These are phyloP conservation scores for Smutsia gigantea DNA, from an alignment of 2,797 vertebrate species.

Conservation along the genomic window DNA sequence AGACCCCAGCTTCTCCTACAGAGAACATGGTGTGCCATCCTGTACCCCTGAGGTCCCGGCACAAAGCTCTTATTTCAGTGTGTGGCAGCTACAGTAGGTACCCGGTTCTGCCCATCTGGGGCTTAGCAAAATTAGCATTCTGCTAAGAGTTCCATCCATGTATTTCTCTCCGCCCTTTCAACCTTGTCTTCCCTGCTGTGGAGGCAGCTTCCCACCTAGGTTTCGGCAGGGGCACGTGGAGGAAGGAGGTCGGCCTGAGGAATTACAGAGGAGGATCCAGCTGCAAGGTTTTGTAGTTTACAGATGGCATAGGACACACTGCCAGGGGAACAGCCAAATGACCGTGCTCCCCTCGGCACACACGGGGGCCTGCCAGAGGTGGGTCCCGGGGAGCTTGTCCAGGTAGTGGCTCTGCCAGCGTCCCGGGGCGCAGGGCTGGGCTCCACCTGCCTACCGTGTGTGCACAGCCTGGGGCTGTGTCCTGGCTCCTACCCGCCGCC, in stretches of 20 bases:
- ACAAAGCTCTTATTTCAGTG: neutral
- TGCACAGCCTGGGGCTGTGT: neutral
- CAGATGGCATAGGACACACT: fast-evolving
- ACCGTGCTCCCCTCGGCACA: fast-evolving
- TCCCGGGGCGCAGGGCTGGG: neutral
- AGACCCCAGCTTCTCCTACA: fast-evolving
- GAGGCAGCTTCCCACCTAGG: neutral
- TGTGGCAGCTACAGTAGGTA: fast-evolving
- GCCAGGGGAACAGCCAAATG: fast-evolving
- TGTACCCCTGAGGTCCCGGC: neutral
- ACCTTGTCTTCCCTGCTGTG: no score
- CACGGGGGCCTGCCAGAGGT: neutral
- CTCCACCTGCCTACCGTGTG: neutral
- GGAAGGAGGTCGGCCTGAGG: neutral
- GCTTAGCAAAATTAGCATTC: neutral
- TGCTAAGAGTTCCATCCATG: neutral
- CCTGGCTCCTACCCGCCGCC: neutral
- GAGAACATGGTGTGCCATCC: fast-evolving
- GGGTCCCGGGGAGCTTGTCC: neutral
- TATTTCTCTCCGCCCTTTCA: neutral
- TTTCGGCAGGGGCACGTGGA: neutral
- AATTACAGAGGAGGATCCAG: neutral
- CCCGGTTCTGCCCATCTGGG: neutral
- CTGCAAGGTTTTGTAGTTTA: neutral
- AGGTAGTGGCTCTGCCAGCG: fast-evolving